A percentile compares a stretch with the other conserved stretches of the same genome.
These are phyloP conservation scores for Chrysina gloriosa DNA, from an alignment of 2,888 invertebrate genomes.

Conservation along the genomic window DNA sequence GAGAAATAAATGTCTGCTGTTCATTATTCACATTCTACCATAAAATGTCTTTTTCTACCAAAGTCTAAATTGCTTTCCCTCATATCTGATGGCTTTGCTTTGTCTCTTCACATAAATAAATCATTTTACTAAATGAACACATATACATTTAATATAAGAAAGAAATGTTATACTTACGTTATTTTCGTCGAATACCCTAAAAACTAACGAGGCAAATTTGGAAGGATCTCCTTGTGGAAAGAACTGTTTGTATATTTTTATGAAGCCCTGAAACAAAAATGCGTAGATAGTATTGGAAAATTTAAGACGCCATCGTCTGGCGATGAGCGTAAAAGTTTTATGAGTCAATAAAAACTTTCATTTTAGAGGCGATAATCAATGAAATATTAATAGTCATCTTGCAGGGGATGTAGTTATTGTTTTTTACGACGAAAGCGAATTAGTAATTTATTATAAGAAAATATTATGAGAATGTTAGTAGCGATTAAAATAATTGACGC, in stretches of 20 bases:
- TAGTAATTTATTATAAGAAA: no score
- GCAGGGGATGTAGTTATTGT: neutral
- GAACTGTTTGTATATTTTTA: slow-evolving; percentile 99
- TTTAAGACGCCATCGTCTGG: neutral
- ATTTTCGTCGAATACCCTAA: slow-evolving; percentile 98
- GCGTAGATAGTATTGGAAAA: slow-evolving; percentile 9
- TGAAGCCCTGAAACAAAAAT: slow-evolving; percentile 84
- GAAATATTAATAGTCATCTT: slow-evolving; percentile 7
- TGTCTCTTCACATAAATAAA: no score
- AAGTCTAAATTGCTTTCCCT: no score
- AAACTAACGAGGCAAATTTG: slow-evolving; percentile 97
- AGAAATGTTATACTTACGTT: slow-evolving; percentile 78
- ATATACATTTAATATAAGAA: no score
- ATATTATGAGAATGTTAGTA: no score
- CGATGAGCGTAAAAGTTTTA: slow-evolving; percentile 23
- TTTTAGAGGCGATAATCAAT: slow-evolving; percentile 7
- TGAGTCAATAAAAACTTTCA: slow-evolving; percentile 1
- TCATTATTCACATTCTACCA: neutral
- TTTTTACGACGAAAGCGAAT: neutral
- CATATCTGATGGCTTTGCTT: no score
- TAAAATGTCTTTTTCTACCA: no score
- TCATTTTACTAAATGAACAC: no score
- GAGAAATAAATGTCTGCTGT: no score
- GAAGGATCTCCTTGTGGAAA: slow-evolving; percentile 99
- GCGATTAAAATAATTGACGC: no score